Evolutionary conservation across 2,888 invertebrate genomes (phyloP).

Genomic region (Apeira syringaria): DNA sequence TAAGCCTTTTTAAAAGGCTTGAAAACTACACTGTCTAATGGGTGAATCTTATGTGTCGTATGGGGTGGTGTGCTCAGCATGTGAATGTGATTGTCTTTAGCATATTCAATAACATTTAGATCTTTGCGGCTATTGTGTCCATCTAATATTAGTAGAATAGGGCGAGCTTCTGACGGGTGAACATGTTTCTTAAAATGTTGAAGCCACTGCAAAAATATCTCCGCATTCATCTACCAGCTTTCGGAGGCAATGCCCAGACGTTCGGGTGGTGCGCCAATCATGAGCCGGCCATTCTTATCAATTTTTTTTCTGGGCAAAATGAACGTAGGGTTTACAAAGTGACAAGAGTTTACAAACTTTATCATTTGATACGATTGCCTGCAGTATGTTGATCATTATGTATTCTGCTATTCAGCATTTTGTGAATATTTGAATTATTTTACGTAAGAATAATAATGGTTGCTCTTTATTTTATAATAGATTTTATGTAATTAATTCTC

Average conservation of each 20-base stretch:
- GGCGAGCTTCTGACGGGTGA: constrained; percentile 4
- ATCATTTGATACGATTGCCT: no score
- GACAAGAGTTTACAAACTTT: no score
- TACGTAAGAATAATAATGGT: no score
- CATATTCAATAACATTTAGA: background rate
- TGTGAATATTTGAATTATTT: no score
- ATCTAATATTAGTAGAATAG: constrained; percentile 12
- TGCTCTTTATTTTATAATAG: no score
- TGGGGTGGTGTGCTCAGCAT: background rate
- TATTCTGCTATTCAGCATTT: no score
- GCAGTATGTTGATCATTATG: no score
- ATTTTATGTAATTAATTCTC: no score
- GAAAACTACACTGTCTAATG: background rate
- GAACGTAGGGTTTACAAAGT: background rate
- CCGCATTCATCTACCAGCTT: constrained; percentile 5
- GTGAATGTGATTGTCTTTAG: background rate
- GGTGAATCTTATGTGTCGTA: background rate
- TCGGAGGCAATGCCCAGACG: background rate
- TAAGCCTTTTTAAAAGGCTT: background rate
- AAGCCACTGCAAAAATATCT: constrained; percentile 18
- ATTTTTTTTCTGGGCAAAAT: constrained; percentile 10
- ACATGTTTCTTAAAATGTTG: constrained; percentile 16
- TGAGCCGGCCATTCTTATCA: background rate
- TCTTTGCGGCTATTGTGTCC: constrained; percentile 23
- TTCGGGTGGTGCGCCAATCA: background rate